Base-by-base conservation (phyloP, 2,113 vertebrate species). In the Eulemur rufifrons region DNA sequence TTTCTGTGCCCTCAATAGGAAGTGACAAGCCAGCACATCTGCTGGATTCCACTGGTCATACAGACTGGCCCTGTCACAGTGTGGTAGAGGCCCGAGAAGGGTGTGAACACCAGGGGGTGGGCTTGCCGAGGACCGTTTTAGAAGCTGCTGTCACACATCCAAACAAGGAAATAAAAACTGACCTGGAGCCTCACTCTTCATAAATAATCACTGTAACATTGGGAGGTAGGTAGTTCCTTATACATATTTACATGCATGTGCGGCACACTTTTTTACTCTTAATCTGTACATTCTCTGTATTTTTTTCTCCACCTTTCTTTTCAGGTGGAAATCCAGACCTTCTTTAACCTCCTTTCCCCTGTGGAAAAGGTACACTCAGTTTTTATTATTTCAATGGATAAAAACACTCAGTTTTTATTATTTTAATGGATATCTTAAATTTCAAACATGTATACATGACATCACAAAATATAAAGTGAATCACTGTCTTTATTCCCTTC, bases 381-480 rank as follows among this genome's bases (percentile, higher is more conserved):
- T 86, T 90, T 68, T 54, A 74, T 81, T 37, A 73, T 85, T 95
- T 74, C 76, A 78, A 42, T 42, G 42, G 42, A 42, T 42, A 42
- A 42, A 42, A 42, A n/a, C 15, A 77, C 14, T 90, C 25, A 10
- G 13, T 82, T 86, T 90, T 68, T 54, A 74, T 81, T 37, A 73
- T 85, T 95, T 74, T 82, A 78, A 37, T 29, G 20, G 34, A 56
- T 32, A 84, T 11, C 14, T 39, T 92, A 73, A 47, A 50, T 80
- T 87, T 89, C 63, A 14, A 54, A 64, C 39, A 78, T 47, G 42
- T n/a, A 45, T 56, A 29, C 69, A 29, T 78, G 27, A 54, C n/a
- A 2, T 7, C 13, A 84, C 29, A 77, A 91, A 83, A 87, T 85
- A 85, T 39, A 59, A 89, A 89, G 18, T 45, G 47, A 63, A 63